Base-by-base conservation (phyloP, 1,140 invertebrate species). In the Pachypsylla venusta region DNA sequence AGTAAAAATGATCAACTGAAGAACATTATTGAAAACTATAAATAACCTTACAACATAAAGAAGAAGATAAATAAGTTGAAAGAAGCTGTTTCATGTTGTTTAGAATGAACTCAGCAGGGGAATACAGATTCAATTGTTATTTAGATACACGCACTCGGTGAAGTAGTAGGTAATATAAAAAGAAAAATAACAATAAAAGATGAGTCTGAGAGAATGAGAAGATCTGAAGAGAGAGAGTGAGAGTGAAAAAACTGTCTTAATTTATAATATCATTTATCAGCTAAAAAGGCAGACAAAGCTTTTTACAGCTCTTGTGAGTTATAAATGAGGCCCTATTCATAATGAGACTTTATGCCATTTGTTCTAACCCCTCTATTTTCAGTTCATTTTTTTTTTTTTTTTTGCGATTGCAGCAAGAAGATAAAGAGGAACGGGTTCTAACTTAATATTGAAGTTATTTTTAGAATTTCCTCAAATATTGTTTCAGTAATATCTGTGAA, bases 231-330 rank as follows among this genome's bases (percentile, higher is more conserved):
- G 16, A n/a, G 16, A 48, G 7, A n/a, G 42, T 7, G 42, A 48
- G n/a, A n/a, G 22, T 7, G 16, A 48, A 48, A 48, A 48, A 48
- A 48, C 42, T 48, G 42, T 48, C 42, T 48, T 48, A 48, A 48
- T 48, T 48, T 48, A 48, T 48, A 48, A 48, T 48, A 48, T 48
- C 42, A 48, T 48, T 48, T 48, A 48, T 48, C 42, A 48, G 42
- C 42, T 48, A 48, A 48, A 48, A 48, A 48, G 42, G 7, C 42
- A 48, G 42, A 22, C 42, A 48, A 48, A 48, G 42, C 42, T 48
- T 48, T 48, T 48, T 48, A 48, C 7, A 48, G 22, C 42, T 48
- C 42, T 48, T n/a, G 42, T 48, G 42, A 48, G 42, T 48, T 48
- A 48, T 48, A 48, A 48, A 48, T 48, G 42, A 48, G 42, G 42